Evolutionary conservation across 2,797 vertebrate genomes (phyloP), one percentile per base, ranked within the genome.

Genomic region (Rachycentron canadum): DNA sequence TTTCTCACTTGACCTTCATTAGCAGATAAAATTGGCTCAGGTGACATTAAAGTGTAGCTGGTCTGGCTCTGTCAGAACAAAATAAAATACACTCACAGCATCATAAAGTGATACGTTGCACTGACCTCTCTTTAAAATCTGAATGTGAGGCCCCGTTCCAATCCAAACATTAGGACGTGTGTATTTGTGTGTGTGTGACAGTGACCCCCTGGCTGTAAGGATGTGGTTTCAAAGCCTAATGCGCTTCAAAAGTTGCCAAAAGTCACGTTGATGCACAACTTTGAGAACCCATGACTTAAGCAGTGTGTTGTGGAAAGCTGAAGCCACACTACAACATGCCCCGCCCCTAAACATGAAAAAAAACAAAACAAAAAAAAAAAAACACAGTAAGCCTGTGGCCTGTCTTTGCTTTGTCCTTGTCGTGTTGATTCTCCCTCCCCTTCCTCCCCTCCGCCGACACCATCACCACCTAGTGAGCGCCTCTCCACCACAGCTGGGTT

Each of bases 331-430:
- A 58, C 60, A 78, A 25, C 62, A 26, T 55, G 38, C 41, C 58
- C 45, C 19, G 5, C 41, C 13, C 19, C 12, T n/a, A n/a, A 49
- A 68, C 32, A 26, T 30, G 25, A 71, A 52, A 56, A 43, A 55
- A 8, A 25, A 28, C 43, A 40, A 5, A 50, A 32, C 13, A 19
- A 40, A 12, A 25, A 28, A 52, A 49, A 5, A 50, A 32, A 17
- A 19, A 40, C 61, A 72, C 36, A 80, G 34, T 5, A 40, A 63
- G 77, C 86, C 82, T 58, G 58, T 84, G 59, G 77, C 72, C 57
- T 25, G 65, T 88, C 87, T 91, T 91, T 92, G 82, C 67, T 86
- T 85, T 71, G 88, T 84, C 90, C 91, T 89, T 91, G 88, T 82
- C 75, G 26, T 62, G 66, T 78, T 72, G 68, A 82, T 78, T 78